phyloP scores from a whole-genome alignment of 1,140 invertebrate genomes.

The Heliothis subflexa region DNA sequence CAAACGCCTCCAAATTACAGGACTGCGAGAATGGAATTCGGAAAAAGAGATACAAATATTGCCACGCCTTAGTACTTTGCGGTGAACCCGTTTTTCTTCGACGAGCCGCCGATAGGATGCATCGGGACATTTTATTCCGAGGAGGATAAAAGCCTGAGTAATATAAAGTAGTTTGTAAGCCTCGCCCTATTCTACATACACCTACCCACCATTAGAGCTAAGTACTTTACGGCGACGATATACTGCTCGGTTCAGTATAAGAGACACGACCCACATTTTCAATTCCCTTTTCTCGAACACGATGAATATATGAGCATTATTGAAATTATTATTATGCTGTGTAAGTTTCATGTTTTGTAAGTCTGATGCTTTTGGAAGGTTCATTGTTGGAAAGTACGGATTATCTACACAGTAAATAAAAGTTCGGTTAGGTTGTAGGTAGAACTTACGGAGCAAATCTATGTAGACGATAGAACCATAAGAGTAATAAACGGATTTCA shows the following conservation, averaged over 20 bases:
- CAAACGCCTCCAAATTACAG: conserved; percentile 23
- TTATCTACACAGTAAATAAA: too few relatives aligned
- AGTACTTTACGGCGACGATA: conserved; percentile 28
- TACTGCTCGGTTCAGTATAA: not conserved
- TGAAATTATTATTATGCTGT: too few relatives aligned
- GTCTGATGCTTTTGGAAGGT: too few relatives aligned
- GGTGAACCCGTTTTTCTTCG: conserved; percentile 20
- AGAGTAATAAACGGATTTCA: too few relatives aligned
- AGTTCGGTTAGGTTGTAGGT: too few relatives aligned
- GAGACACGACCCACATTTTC: not conserved
- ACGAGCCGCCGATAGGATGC: conserved; percentile 27
- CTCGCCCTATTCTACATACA: conserved; percentile 22
- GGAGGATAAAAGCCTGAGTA: conserved; percentile 32
- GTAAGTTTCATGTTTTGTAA: too few relatives aligned
- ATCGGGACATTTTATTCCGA: conserved; percentile 5
- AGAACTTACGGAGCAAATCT: too few relatives aligned
- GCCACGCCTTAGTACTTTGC: conserved; percentile 31
- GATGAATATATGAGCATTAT: not conserved
- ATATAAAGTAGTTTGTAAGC: conserved; percentile 36
- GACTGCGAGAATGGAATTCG: conserved; percentile 6
- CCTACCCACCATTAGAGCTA: conserved; percentile 9
- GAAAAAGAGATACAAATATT: conserved; percentile 19
- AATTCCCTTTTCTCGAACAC: not conserved
- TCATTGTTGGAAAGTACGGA: too few relatives aligned
- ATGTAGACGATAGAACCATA: too few relatives aligned